Base-by-base conservation (phyloP, 2,888 invertebrate species). In the Pteria penguin region DNA sequence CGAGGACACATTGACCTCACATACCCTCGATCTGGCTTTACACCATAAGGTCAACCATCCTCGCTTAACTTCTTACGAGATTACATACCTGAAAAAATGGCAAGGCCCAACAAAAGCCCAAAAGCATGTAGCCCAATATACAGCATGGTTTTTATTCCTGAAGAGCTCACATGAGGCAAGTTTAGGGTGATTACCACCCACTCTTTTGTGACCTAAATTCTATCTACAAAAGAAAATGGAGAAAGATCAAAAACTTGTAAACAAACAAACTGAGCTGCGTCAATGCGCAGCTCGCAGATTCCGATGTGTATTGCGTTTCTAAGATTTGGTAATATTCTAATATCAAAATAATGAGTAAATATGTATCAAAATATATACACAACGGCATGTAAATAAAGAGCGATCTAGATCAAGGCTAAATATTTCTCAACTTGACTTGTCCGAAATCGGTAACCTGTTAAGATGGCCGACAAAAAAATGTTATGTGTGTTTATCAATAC, bases 141-240 rank as follows among this genome's bases (percentile, higher is more conserved):
- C 74, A 69, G 74, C 74, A 70, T 70, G 45, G 61, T 22, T 27
- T 11, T 27, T 26, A 27, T 18, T 27, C 24, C 55, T 18, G n/a
- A 55, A 24, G 55, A 22, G n/a, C 55, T 55, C 24, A 55, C 55
- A 55, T 55, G 22, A 55, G 55, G 55, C 55, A n/a, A 24, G 55
- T 18, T 24, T n/a, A n/a, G 55, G 55, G 55, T 24, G 24, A 22
- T 55, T 55, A 55, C 55, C 55, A 22, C 36, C 68, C 57, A 32
- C 31, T 31, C 58, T 57, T 26, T 32, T 45, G 29, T 73, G 73
- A 73, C 73, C 73, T 67, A 73, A 60, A 72, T 67, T 57, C 24
- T 60, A 73, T 67, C 73, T 73, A 61, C 73, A 73, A 67, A 73
- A 32, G 29, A 73, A 72, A 73, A 73, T 67, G 67, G 73, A 67